These are phyloP conservation scores for Leucopternis melanops DNA, from an alignment of 2,113 vertebrate species.

Conservation along the genomic window DNA sequence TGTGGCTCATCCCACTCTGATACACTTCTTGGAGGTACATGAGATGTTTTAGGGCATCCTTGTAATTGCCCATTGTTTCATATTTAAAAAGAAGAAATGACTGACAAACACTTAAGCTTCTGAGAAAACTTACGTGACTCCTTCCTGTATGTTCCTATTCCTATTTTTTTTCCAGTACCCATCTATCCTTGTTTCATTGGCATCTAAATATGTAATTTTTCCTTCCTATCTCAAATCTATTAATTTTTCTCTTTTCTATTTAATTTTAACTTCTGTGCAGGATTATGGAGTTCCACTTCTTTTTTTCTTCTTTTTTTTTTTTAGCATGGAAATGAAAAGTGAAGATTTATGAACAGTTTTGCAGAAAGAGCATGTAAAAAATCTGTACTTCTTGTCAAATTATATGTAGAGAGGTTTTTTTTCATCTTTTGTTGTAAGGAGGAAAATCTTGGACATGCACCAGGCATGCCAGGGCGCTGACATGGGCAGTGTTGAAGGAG, in stretches of 20 bases:
- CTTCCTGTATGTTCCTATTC: neutral
- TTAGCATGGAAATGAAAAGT: neutral
- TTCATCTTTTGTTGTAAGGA: neutral
- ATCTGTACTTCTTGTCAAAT: neutral
- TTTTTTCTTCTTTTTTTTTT: neutral
- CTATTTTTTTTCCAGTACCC: neutral
- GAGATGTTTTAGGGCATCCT: neutral
- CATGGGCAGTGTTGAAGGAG: fast-evolving
- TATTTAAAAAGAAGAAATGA: neutral
- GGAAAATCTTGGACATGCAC: neutral
- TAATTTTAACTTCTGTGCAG: neutral
- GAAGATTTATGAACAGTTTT: neutral
- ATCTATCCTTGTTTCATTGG: neutral
- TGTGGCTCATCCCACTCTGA: fast-evolving
- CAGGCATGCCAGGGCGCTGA: neutral
- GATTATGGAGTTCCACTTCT: neutral
- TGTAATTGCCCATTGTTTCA: neutral
- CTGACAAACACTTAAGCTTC: neutral
- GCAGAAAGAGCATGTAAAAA: neutral
- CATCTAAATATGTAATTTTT: neutral
- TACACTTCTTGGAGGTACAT: neutral
- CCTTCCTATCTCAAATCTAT: neutral
- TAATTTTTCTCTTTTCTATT: neutral
- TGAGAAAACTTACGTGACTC: neutral
- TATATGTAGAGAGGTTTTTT: fast-evolving